Conservation (phyloP, 1,140 invertebrate species). For the Ganaspis sp. region DNA sequence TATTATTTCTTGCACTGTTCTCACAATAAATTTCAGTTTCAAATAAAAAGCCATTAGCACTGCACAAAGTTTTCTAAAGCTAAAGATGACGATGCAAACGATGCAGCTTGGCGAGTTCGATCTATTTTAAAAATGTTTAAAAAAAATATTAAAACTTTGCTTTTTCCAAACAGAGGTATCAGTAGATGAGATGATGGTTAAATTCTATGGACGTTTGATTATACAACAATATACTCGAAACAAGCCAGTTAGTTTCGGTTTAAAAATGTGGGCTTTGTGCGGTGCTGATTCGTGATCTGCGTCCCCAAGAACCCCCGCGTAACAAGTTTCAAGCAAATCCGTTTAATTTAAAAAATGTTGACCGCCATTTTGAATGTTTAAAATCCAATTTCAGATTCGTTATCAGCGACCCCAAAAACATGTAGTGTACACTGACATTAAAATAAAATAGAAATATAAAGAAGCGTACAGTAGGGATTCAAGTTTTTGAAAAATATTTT, state of each 20-base stretch:
- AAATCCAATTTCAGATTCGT: too few species aligned
- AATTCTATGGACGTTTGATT: constrained; percentile 39
- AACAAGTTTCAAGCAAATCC: too few species aligned
- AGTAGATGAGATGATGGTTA: constrained; percentile 47
- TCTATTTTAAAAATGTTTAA: constrained; percentile 44
- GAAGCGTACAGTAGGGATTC: too few species aligned
- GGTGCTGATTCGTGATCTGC: too few species aligned
- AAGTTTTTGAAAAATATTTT: too few species aligned
- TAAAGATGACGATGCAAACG: constrained; percentile 21
- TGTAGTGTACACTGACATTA: too few species aligned
- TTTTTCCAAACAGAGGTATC: constrained; percentile 42
- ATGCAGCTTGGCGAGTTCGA: constrained; percentile 44
- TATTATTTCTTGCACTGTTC: not conserved
- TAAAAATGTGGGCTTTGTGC: constrained; percentile 41
- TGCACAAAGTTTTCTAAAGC: not conserved
- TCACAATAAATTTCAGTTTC: not conserved
- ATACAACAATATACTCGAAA: constrained; percentile 39
- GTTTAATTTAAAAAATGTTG: too few species aligned
- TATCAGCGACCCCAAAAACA: too few species aligned
- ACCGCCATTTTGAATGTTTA: too few species aligned
- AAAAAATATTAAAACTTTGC: constrained; percentile 41
- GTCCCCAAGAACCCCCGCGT: too few species aligned
- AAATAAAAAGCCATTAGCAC: not conserved
- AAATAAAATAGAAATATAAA: too few species aligned
- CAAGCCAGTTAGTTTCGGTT: constrained; percentile 33